Base-by-base conservation (phyloP, 2,888 invertebrate species). In the Malacosoma neustria region DNA sequence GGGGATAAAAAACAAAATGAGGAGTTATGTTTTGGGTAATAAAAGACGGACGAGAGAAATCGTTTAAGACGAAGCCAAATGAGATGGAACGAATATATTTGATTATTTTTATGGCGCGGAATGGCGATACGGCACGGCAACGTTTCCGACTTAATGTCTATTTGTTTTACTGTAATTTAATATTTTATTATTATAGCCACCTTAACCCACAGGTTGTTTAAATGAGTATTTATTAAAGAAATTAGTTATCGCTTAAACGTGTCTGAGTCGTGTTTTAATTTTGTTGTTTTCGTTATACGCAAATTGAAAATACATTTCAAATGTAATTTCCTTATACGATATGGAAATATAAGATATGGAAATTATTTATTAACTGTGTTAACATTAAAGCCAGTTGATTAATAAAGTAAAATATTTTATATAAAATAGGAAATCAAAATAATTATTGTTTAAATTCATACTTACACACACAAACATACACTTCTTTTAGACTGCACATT, bases 1-100 rank as follows among this genome's bases (percentile, higher is more conserved):
- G 82, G 82, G 85, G 82, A 82, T 81, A 84, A 84, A 85, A 85
- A 82, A 82, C 79, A 77, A 82, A 85, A 85, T 85, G 82, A 85
- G 85, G 72, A 85, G 85, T 85, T 85, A 85, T 85, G 82, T 82
- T 84, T 81, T 84, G 71, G 75, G 84, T 82, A 85, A 84, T 82
- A 85, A 84, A 79, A 81, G 79, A 77, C 72, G 80, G 84, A 84
- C 82, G 75, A 84, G 84, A 82, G 77, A 84, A 85, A 85, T 82
- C 85, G 85, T 85, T 85, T 85, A 85, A 85, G 84, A 82, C 72
- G 73, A 72, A 69, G 72, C 73, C 77, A 85, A 85, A 85, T 85
- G 85, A 85, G 84, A 80, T 77, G 84, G 82, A 84, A 84, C 82
- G 79, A 81, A 85, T 84, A 84, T 79, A 82, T 84, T 84, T 82